Evolutionary conservation across 2,888 invertebrate species (phyloP), one percentile per base, ranked within the genome.

Genomic region (Hipparchia sbordonii): DNA sequence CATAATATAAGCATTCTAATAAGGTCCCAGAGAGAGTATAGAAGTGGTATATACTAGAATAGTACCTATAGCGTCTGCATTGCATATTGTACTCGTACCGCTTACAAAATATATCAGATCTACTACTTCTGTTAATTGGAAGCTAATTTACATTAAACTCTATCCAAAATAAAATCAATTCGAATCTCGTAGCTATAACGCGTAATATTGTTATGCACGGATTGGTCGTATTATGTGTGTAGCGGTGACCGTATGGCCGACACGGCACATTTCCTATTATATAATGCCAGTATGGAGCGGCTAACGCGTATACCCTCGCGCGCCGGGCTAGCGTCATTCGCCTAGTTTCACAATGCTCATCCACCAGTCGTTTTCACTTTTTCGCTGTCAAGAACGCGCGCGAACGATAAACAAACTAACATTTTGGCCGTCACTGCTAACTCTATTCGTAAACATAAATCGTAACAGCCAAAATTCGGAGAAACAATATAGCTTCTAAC

Each of bases 301-400:
- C 86, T 68, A 77, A 77, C 69, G 71, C 57, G 61, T 39, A 39
- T 74, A 71, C 79, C 78, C 76, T 76, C 77, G 76, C 78, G 77
- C 78, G 79, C n/a, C 59, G 76, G 74, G 77, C 81, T 82, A 82
- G 83, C 86, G 87, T 82, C 81, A 84, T 82, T 80, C 87, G 87
- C 87, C 86, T 85, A 87, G 89, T 93, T 92, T 92, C 93, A 89
- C 92, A 93, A 93, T 88, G 84, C 84, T 80, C 90, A 89, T 87
- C 88, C 89, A 89, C 89, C 85, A 87, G 86, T 87, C 91, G 93
- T 93, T 93, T 93, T 93, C 93, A 93, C 93, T 93, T 93, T 93
- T 93, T 93, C 91, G 92, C 92, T 93, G 93, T 93, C 93, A 93
- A 93, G 93, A 92, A 91, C 93, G 92, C 91, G 85, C 87, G 85